Percentiles rank a stretch among this genome's conserved stretches.
These are phyloP conservation scores for Plodia interpunctella DNA, from an alignment of 1,140 invertebrate species.

Conservation along the genomic window DNA sequence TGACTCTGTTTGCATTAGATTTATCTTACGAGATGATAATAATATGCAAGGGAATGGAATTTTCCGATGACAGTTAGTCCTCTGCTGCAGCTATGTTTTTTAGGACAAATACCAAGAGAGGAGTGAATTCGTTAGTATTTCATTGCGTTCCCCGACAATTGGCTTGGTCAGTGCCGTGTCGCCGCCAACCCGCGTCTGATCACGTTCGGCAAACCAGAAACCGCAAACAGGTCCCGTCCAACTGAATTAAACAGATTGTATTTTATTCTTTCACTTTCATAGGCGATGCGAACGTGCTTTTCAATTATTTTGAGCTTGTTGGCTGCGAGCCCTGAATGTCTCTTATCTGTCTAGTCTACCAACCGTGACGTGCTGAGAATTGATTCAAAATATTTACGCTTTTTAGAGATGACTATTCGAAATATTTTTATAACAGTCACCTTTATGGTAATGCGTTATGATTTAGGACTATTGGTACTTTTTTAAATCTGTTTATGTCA, in stretches of 20 bases:
- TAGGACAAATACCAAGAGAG: conserved; percentile 13
- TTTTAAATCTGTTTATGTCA: too few relatives aligned
- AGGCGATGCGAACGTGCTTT: conserved; percentile 42
- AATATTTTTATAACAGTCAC: neutral
- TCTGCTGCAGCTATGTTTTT: neutral
- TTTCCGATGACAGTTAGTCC: neutral
- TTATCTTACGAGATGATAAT: neutral
- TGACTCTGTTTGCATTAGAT: neutral
- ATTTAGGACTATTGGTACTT: too few relatives aligned
- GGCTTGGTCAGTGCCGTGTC: conserved; percentile 41
- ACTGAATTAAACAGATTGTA: conserved; percentile 49
- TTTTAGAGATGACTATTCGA: conserved; percentile 12
- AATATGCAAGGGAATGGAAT: neutral
- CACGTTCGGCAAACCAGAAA: conserved; percentile 69
- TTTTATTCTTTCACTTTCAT: conserved; percentile 59
- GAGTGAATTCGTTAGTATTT: conserved; percentile 28
- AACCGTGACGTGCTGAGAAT: conserved; percentile 2
- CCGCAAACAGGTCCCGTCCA: conserved; percentile 59
- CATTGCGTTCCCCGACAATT: conserved; percentile 38
- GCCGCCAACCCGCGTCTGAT: conserved; percentile 57
- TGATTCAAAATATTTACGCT: conserved; percentile 22
- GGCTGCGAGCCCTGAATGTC: conserved; percentile 28
- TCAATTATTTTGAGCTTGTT: conserved; percentile 40
- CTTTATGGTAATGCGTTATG: neutral
- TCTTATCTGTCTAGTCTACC: conserved; percentile 33